Base-by-base conservation (phyloP, 2,888 invertebrate species). In the Aleiodes alternator region DNA sequence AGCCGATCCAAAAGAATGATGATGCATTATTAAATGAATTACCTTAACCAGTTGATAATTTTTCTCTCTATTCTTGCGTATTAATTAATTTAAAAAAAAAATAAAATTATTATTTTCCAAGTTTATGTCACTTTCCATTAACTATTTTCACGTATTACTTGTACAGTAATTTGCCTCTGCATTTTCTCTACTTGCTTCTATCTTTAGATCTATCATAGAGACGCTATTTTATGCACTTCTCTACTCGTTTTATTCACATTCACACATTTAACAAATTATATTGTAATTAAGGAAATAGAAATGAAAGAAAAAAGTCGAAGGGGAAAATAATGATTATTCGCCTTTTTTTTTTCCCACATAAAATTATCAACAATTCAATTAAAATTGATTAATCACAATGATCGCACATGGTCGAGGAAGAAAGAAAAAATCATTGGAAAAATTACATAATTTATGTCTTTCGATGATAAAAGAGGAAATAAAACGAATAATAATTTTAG, bases 1-100 rank as follows among this genome's bases (percentile, higher is more conserved):
- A 87, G 94, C 94, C 87, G 95, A 90, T 56, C 95, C 94, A 89
- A 94, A 95, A 88, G 94, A 75, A 68, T 80, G 89, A 90, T 94
- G 94, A 90, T 94, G 94, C 94, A 95, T 95, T 80, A 64, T 64
- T 73, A 16, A 31, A 59, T 43, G 29, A 50, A 29, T 72, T 50
- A 59, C 31, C n/a, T 48, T 34, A 61, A 59, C 29, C 16, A 9
- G 4, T 43, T 43, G 34, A 43, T 43, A 43, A n/a, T n/a, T n/a
- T 38, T 11, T 43, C 3, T 43, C 9, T 43, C 43, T 7, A 11
- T 43, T 43, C 43, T 4, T 43, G 43, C 43, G 48, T 23, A 43
- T 64, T 64, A 48, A 43, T 43, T 34, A 6, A 34, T 34, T 34
- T 23, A 23, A 23, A 23, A 23, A 23, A 23, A 23, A 23, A 23